Base-by-base conservation (phyloP, 2,113 vertebrate species). In the Caretta caretta region DNA sequence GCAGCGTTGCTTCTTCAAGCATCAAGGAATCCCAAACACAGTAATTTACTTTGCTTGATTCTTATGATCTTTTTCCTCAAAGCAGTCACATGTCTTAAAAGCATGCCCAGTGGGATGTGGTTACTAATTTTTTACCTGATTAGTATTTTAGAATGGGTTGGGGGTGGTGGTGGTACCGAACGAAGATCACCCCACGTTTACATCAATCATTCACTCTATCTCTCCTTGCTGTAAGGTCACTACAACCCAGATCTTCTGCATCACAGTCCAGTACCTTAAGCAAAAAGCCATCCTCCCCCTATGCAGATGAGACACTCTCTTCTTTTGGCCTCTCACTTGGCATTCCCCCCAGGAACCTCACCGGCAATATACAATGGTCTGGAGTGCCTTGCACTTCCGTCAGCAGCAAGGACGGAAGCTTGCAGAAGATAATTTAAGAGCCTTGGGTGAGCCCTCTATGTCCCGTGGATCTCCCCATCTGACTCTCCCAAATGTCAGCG, bases 251-350 rank as follows among this genome's bases (percentile, higher is more conserved):
- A 10, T 13, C 10, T 12, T 69, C 24, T 35, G 3, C 38, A 22
- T 51, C 7, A 12, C 0, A 0, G 27, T 8, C 57, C 8, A 65
- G 31, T 35, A 35, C 31, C 62, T 35, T 20, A 80, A 80, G 7
- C 17, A 89, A 85, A 87, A 50, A 2, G 4, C 4, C 31, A 17
- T 79, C 9, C 10, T 80, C 85, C 62, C 89, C 29, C n/a, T 88
- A 25, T 35, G 29, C 31, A 35, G 62, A 35, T 35, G 8, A 65
- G 29, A 65, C 14, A 24, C 13, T 80, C 27, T 62, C 24, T 17
- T 83, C 1, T 0, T 88, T 84, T 56, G 57, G 5, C 38, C 35
- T 87, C 14, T 10, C 46, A 72, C 10, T 2, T 83, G 22, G 1
- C 56, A 57, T 57, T 84, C 29, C 25, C 81, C 25, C 29, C 2